These are phyloP conservation scores for Crotalus helleri DNA, from an alignment of 2,113 vertebrate genomes.

Conservation along the genomic window DNA sequence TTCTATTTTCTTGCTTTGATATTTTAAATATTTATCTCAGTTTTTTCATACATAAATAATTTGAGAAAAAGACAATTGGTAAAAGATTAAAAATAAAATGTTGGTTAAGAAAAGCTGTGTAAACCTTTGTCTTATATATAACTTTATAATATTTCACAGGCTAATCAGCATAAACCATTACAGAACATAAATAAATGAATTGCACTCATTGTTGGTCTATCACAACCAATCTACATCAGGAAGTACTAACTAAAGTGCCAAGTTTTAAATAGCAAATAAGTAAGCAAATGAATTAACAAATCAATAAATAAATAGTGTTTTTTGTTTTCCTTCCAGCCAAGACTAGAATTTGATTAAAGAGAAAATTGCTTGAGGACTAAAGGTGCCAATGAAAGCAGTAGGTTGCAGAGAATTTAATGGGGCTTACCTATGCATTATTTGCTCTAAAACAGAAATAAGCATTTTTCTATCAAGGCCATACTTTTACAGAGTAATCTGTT, in stretches of 20 bases:
- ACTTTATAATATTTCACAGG: background rate
- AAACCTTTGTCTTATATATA: background rate
- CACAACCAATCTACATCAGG: background rate
- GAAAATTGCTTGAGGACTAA: background rate
- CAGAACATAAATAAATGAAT: background rate
- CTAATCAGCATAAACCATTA: background rate
- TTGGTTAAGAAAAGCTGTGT: background rate
- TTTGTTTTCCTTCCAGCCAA: background rate
- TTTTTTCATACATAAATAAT: background rate
- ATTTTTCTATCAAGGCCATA: background rate
- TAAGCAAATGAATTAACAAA: background rate
- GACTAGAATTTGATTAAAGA: background rate
- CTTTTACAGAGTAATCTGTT: background rate
- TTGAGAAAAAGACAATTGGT: background rate
- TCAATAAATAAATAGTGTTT: background rate
- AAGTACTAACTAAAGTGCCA: background rate
- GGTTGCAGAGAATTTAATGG: background rate
- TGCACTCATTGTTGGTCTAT: background rate
- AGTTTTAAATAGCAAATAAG: background rate
- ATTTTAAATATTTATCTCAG: background rate
- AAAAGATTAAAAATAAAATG: background rate
- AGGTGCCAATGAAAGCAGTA: background rate
- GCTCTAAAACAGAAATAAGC: background rate
- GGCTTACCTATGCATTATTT: background rate
- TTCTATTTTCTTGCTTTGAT: background rate